phyloP scores from a whole-genome alignment of 1,140 invertebrate genomes.

The Zaprionus ghesquierei region DNA sequence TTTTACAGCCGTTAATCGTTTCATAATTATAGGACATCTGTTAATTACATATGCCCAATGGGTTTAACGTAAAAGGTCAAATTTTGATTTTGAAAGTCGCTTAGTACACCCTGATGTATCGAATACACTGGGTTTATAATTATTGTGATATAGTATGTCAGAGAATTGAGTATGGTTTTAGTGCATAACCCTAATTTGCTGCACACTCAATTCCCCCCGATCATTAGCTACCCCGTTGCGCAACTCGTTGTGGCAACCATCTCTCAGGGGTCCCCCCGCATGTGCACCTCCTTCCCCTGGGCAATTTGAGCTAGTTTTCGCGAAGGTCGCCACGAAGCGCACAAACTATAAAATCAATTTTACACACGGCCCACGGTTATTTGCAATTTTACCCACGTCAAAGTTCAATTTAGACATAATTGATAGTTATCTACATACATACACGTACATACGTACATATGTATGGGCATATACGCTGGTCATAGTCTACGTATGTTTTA shows the following conservation, averaged over 20 bases:
- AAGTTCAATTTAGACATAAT: constrained; percentile 76
- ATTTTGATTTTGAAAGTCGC: background rate
- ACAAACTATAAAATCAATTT: constrained; percentile 38
- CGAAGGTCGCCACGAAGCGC: background rate
- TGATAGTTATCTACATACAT: constrained; percentile 44
- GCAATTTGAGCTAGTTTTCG: background rate
- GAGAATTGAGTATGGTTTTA: background rate
- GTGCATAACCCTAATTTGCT: background rate
- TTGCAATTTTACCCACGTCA: constrained; percentile 49
- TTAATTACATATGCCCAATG: background rate
- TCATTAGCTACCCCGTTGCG: background rate
- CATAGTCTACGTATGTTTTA: background rate
- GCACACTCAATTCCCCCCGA: background rate
- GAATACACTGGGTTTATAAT: no score
- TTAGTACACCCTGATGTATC: no score
- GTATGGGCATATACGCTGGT: background rate
- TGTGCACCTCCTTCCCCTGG: background rate
- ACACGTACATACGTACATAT: background rate
- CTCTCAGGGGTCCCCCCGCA: background rate
- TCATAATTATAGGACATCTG: background rate
- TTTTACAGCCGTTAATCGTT: background rate
- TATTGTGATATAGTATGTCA: background rate
- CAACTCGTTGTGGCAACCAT: background rate
- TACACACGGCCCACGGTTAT: constrained; percentile 23
- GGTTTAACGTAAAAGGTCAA: background rate